These are phyloP conservation scores for Polypedilum pembai DNA, from an alignment of 1,140 invertebrate species.

Conservation along the genomic window DNA sequence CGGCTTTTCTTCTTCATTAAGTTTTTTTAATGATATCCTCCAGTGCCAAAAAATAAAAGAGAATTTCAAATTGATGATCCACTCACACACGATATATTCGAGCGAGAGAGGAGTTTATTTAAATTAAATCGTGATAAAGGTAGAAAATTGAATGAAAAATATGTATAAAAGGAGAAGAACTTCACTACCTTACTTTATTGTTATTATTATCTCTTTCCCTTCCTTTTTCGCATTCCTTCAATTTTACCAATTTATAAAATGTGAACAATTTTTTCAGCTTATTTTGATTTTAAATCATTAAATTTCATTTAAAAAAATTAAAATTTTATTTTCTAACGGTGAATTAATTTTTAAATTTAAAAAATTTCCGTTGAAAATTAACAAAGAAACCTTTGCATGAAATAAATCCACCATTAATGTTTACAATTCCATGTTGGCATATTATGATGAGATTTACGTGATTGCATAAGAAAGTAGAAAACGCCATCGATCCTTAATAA, in stretches of 20 bases:
- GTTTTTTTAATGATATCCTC: conserved; percentile 25
- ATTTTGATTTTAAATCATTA: too few relatives aligned
- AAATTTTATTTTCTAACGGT: too few relatives aligned
- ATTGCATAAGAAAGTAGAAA: not conserved
- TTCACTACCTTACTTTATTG: conserved; percentile 25
- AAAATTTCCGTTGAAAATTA: too few relatives aligned
- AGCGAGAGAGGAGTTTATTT: conserved; percentile 23
- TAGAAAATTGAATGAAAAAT: conserved; percentile 12
- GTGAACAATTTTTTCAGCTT: too few relatives aligned
- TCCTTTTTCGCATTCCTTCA: not conserved
- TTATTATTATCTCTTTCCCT: not conserved
- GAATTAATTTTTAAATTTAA: too few relatives aligned
- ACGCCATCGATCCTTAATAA: not conserved
- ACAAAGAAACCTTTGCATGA: too few relatives aligned
- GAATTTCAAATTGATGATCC: not conserved
- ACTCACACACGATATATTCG: not conserved
- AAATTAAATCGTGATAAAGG: conserved; percentile 28
- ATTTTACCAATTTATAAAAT: conserved; percentile 15
- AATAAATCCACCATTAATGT: too few relatives aligned
- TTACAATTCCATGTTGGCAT: too few relatives aligned
- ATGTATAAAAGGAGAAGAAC: not conserved
- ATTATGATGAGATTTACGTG: too few relatives aligned
- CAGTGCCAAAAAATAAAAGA: not conserved
- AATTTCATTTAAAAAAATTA: too few relatives aligned
- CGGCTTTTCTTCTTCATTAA: conserved; percentile 13